These are phyloP conservation scores for Aspidapion aeneum DNA, from an alignment of 2,888 invertebrate species.

Conservation along the genomic window DNA sequence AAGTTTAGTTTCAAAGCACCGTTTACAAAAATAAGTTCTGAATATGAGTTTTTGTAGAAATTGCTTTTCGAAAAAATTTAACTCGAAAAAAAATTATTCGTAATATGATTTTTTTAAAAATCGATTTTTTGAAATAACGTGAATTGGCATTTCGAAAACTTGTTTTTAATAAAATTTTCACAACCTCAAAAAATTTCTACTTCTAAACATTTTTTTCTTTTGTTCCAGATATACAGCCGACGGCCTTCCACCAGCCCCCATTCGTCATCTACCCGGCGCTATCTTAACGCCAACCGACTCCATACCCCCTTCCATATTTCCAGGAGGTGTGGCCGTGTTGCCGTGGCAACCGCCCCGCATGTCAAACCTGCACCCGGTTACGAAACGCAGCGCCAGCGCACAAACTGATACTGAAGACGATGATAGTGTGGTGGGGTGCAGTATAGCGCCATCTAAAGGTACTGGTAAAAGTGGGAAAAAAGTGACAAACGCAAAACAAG, in stretches of 20 bases:
- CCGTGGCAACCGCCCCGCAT: constrained; percentile 48
- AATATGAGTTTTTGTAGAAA: no score
- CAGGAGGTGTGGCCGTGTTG: constrained; percentile 48
- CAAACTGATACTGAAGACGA: constrained; percentile 38
- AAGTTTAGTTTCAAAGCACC: no score
- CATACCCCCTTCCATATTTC: constrained; percentile 52
- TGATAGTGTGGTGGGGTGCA: constrained; percentile 23
- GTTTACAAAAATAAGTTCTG: no score
- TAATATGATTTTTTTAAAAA: no score
- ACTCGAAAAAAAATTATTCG: no score
- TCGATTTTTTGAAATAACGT: no score
- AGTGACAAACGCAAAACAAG: constrained; percentile 13
- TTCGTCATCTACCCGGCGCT: constrained; percentile 16
- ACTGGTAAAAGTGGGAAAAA: neutral
- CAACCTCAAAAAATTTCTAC: no score
- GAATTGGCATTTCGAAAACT: no score
- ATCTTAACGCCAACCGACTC: constrained; percentile 42
- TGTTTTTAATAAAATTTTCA: no score
- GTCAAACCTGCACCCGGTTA: constrained; percentile 16
- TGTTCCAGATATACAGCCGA: constrained; percentile 56
- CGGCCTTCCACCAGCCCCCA: constrained; percentile 56
- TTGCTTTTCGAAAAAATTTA: no score
- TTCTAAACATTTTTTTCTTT: no score
- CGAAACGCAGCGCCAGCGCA: constrained; percentile 37
- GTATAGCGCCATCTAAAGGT: constrained; percentile 6